A percentile compares a stretch with the other conserved stretches of the same genome.
phyloP scores from a whole-genome alignment of 2,113 vertebrate species.

The Empidonax traillii region DNA sequence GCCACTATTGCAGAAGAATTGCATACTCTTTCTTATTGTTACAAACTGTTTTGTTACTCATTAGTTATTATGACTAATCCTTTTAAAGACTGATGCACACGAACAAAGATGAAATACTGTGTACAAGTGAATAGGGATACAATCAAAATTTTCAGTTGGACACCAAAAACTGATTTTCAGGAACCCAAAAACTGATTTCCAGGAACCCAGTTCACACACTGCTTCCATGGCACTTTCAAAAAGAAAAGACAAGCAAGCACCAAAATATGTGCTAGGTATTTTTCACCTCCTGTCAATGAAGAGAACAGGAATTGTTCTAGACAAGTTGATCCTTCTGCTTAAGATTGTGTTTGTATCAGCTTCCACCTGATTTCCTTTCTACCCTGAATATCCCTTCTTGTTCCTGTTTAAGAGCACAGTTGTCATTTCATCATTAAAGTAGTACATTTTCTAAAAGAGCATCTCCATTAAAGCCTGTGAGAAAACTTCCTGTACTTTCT shows the following conservation, averaged over 20 bases:
- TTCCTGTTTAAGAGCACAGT: not conserved
- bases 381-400: not conserved
- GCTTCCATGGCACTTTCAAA: not conserved
- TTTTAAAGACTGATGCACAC: not conserved
- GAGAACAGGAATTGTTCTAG: not conserved
- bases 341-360: not conserved
- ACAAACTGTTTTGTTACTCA: not conserved
- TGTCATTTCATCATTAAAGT: not conserved
- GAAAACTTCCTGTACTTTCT: not conserved
- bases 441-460: not conserved
- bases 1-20: not conserved
- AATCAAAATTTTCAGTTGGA: not conserved
- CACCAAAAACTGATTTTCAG: not conserved
- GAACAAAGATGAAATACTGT: not conserved
- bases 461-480: not conserved
- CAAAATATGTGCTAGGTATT: not conserved
- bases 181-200: not conserved
- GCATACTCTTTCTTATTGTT: not conserved
- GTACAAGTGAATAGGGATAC: not conserved
- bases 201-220: not conserved
- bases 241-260: not conserved
- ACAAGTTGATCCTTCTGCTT: not conserved
- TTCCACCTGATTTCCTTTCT: not conserved
- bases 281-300: not conserved
- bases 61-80: not conserved